These are phyloP conservation scores for Cyphomyrus discorhynchus DNA, from an alignment of 2,113 vertebrate genomes.

Conservation along the genomic window DNA sequence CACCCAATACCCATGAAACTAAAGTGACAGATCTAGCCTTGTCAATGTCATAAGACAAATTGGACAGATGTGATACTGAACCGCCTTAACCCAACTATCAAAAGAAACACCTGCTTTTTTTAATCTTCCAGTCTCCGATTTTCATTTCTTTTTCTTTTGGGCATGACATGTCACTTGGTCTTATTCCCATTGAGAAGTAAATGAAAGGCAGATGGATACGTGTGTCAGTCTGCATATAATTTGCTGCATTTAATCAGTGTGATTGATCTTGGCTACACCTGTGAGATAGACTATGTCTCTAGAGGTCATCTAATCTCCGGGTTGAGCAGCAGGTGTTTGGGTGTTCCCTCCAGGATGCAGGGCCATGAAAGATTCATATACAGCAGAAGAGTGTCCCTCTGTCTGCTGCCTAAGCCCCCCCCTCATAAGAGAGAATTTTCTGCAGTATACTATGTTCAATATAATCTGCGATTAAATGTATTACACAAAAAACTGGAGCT, in stretches of 20 bases:
- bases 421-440: not conserved
- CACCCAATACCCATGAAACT: not conserved
- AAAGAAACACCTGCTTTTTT: not conserved
- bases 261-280: conserved; percentile 8
- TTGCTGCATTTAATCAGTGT: conserved; percentile 1
- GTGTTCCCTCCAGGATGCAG: not conserved
- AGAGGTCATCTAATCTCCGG: not conserved
- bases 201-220: not conserved
- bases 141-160: not conserved
- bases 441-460: not conserved
- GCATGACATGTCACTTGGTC: not conserved
- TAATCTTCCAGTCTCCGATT: not conserved
- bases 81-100: not conserved
- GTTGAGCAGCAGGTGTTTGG: not conserved
- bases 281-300: not conserved
- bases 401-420: not conserved
- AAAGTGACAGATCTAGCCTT: not conserved
- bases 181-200: not conserved
- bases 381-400: not conserved
- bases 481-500: not conserved
- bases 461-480: not conserved
- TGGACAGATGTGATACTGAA: not conserved
- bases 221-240: not conserved
- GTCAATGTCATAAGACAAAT: not conserved
- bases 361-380: not conserved